These are phyloP conservation scores for Magallana ariakensis DNA, from an alignment of 1,140 invertebrate genomes.

Conservation along the genomic window DNA sequence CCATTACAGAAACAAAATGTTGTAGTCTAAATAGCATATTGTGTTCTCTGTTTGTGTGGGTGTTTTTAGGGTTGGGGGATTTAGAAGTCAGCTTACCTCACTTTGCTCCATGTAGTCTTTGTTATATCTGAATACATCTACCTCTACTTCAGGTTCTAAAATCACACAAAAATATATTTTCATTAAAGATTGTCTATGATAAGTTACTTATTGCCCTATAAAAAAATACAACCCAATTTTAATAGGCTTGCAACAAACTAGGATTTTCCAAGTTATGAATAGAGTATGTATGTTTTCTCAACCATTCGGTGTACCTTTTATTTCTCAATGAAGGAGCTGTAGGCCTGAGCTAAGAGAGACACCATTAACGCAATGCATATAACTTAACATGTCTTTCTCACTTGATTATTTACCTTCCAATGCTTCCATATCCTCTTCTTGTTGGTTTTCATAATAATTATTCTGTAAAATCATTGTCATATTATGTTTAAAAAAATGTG, in stretches of 20 bases:
- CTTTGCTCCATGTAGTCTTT: constrained; percentile 80
- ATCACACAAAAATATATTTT: not conserved
- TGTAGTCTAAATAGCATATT: too few relatives aligned
- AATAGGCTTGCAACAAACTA: too few relatives aligned
- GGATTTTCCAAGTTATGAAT: too few relatives aligned
- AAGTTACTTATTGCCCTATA: not conserved
- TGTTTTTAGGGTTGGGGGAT: too few relatives aligned
- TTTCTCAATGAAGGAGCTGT: not conserved
- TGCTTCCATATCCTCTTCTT: constrained; percentile 67
- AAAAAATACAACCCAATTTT: too few relatives aligned
- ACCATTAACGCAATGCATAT: not conserved
- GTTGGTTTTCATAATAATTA: constrained; percentile 50
- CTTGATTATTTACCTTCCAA: constrained; percentile 69
- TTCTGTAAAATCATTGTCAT: constrained; percentile 32
- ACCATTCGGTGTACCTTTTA: too few relatives aligned
- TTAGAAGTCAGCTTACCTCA: constrained; percentile 71
- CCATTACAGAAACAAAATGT: too few relatives aligned
- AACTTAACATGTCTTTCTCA: not conserved
- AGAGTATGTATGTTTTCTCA: too few relatives aligned
- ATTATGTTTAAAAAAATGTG: too few relatives aligned
- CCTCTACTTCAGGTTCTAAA: constrained; percentile 80
- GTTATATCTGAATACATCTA: constrained; percentile 80
- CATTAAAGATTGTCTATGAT: not conserved
- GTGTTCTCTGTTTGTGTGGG: too few relatives aligned
- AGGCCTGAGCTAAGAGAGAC: too few relatives aligned